These are phyloP conservation scores for Drosophila colorata DNA, from an alignment of 2,888 invertebrate species.

Conservation along the genomic window DNA sequence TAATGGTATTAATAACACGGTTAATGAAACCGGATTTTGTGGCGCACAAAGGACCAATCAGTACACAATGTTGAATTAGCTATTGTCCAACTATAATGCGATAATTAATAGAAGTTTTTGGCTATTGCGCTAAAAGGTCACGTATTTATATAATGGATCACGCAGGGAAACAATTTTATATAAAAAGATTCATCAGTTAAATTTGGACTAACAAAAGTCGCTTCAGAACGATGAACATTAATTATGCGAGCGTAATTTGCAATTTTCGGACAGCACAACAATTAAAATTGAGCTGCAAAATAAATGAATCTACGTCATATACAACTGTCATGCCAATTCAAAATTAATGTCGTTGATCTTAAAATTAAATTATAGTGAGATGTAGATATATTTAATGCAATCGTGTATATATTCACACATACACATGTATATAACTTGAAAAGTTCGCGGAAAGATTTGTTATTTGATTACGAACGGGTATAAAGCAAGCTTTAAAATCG, in stretches of 20 bases:
- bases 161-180: slow-evolving; percentile 8
- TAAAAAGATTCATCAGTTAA: slow-evolving; percentile 32
- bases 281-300: slow-evolving; percentile 31
- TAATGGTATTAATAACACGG: background rate
- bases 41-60: slow-evolving; percentile 43
- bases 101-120: slow-evolving; percentile 37
- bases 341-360: slow-evolving; percentile 53
- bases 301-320: slow-evolving; percentile 58
- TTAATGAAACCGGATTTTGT: slow-evolving; percentile 20
- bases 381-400: slow-evolving; percentile 23
- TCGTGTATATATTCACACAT: slow-evolving; percentile 17
- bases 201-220: slow-evolving; percentile 21
- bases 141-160: slow-evolving; percentile 17
- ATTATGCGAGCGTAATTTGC: slow-evolving; percentile 21
- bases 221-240: slow-evolving; percentile 12
- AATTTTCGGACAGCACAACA: slow-evolving; percentile 5
- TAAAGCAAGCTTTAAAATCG: slow-evolving; percentile 26
- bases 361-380: slow-evolving; percentile 34
- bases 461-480: slow-evolving; percentile 2
- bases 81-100: slow-evolving; percentile 30
- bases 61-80: slow-evolving; percentile 10
- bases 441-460: background rate
- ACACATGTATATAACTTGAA: slow-evolving; percentile 10
- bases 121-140: slow-evolving; percentile 38
- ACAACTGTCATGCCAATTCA: slow-evolving; percentile 59